Evolutionary conservation across 2,113 vertebrate species (phyloP).

Genomic region (Chascanopsetta lugubris): DNA sequence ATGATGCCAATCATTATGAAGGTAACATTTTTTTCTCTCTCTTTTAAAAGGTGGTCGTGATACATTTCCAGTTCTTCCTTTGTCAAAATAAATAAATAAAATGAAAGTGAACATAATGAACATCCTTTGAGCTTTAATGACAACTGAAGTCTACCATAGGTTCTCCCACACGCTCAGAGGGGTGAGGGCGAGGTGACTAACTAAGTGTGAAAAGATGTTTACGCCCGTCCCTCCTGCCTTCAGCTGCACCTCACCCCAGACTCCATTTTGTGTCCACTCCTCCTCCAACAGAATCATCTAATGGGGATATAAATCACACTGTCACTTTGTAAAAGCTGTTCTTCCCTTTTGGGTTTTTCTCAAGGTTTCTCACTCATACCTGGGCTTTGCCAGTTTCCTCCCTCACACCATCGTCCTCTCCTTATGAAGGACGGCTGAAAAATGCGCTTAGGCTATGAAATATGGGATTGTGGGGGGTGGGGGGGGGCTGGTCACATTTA

Average conservation of each 20-base stretch:
- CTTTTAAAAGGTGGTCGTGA: no score
- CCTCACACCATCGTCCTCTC: conserved; percentile 4
- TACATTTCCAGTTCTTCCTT: no score
- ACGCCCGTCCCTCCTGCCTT: not conserved
- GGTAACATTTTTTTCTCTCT: no score
- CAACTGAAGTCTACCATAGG: no score
- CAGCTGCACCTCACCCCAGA: not conserved
- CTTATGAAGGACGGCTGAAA: conserved; percentile 24
- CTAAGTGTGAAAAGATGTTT: not conserved
- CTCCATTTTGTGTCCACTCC: not conserved
- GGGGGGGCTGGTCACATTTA: conserved; percentile 40
- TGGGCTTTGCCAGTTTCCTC: not conserved
- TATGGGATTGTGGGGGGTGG: no score
- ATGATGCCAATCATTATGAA: no score
- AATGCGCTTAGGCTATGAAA: conserved; percentile 53
- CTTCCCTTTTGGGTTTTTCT: not conserved
- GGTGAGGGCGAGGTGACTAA: no score
- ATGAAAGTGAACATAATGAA: no score
- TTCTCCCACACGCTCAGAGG: no score
- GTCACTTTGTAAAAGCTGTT: not conserved
- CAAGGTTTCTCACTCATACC: not conserved
- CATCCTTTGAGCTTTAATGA: no score
- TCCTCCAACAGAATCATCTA: not conserved
- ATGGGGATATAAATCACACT: conserved; percentile 22
- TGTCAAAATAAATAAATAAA: no score